Base-by-base conservation (phyloP, 2,888 invertebrate species). In the Ommatoiulus sabulosus region DNA sequence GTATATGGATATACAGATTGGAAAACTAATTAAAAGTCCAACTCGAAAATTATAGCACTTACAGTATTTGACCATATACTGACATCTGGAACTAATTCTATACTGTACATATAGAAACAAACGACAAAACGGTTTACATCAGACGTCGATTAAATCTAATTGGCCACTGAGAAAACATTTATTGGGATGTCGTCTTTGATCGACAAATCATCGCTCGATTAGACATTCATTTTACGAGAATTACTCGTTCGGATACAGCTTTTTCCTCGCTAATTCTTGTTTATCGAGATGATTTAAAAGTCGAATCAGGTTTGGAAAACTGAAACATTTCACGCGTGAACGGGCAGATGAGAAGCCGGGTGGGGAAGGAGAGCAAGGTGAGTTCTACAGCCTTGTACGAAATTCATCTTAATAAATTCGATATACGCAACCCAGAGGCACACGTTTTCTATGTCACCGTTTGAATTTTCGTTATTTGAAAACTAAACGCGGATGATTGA, bases 381-480 rank as follows among this genome's bases (percentile, higher is more conserved):
- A 80, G 35, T 80, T 80, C 6, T 12, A 80, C 80, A 80, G 80
- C 80, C 80, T 80, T 35, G 80, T 80, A 80, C 80, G 80, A 80
- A 15, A 80, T 80, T 10, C 15, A 35, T 35, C 35, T 24, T 80
- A 35, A 80, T 80, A 80, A 80, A 80, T 80, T 80, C 80, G 80
- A 80, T 80, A 80, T 80, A 43, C 35, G 80, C 80, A 80, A 80
- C 80, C 80, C 80, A 80, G 80, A 80, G 80, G 80, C 80, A 35
- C 35, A 35, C 35, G 35, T 80, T 80, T 80, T 80, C 35, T 35
- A 35, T 80, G 80, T 80, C 80, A 43, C 80, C 24, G 80, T 80
- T 80, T 35, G 35, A 43, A 80, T 80, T 80, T 80, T 35, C 12
- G 80, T 80, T 80, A 80, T 35, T 35, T 35, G 35, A 0, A 80